Base-by-base conservation (phyloP, 2,113 vertebrate genomes). In the Gobius niger region DNA sequence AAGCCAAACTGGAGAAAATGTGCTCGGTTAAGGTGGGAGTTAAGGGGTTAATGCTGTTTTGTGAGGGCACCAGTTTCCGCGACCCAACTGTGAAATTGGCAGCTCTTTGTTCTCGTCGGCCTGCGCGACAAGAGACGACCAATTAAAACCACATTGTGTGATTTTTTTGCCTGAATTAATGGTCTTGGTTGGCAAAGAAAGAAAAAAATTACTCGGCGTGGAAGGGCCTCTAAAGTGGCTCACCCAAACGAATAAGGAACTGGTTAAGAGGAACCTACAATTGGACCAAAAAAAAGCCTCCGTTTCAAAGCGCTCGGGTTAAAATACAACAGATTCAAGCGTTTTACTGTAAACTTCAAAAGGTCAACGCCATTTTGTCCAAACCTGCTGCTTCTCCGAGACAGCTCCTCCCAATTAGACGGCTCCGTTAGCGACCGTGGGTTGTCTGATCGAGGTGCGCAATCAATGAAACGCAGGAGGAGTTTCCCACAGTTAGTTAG, bases 381-480 rank as follows among this genome's bases (percentile, higher is more conserved):
- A 42, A 52, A 7, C 6, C 41, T 11, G 50, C n/a, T 54, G 24
- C 14, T 51, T 47, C 7, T 8, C 7, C 57, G 57, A 70, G 18
- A 18, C 0, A 8, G 13, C 47, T 61, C 54, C 47, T 34, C 19
- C 61, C 42, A 74, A 63, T 78, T 61, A 70, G 16, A 64, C 13
- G 7, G 59, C 65, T 3, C 13, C 12, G 46, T 44, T 15, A 47
- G 18, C 44, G 18, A 8, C 40, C 60, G 3, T 62, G 50, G 65
- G 50, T 16, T 53, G 42, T 66, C 68, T 83, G 68, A 76, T 54
- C 72, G 44, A 49, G 59, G 52, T 73, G 60, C 56, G 63, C 63
- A 72, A 78, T 85, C 74, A 75, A 82, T 85, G 67, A 82, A 80
- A 70, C 64, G n/a, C 73, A 60, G 72, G 40, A 70, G 80, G 52